Evolutionary conservation across 2,888 invertebrate species (phyloP), one percentile per base, ranked within the genome.

Genomic region (Ephialtes manifestator): DNA sequence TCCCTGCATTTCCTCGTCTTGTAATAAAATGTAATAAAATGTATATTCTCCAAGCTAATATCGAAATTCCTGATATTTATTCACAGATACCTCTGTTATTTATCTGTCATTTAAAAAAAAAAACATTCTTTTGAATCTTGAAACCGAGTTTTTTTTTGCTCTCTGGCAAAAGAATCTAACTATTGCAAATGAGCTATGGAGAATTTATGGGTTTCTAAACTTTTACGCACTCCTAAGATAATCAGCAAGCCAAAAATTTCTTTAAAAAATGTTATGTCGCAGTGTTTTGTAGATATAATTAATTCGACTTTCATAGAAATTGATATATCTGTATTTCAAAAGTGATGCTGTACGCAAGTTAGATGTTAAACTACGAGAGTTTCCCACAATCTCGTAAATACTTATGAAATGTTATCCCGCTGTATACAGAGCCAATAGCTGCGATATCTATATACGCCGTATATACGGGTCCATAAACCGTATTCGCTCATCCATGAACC

Each of bases 391-490:
- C 80, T 76, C 71, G 76, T 84, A 81, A 81, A 84, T 77, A 84
- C 72, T 60, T 84, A 77, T 81, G 84, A 84, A 84, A 84, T 81
- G 72, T 63, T 77, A 84, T 39, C 72, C 81, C 65, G 55, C 11
- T 46, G 43, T 58, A 39, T 15, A 39, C 10, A 18, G 31, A 35
- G 65, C 65, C 46, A n/a, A 39, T 75, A 46, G 74, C 20, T 70
- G 74, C 20, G 80, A 80, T 81, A 60, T 81, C 80, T 68, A 60
- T 55, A 70, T 15, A 46, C 13, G 39, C 77, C 77, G 46, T 28
- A 39, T 18, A 83, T 83, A 84, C 75, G 83, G 80, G 83, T 76
- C 83, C 70, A 84, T 84, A 84, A 84, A 84, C 48, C 75, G 70
- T 65, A 51, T 31, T 68, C 58, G 46, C 76, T 84, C 75, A 81